Evolutionary conservation across 2,113 vertebrate species (phyloP).

Genomic region (Podiceps cristatus): DNA sequence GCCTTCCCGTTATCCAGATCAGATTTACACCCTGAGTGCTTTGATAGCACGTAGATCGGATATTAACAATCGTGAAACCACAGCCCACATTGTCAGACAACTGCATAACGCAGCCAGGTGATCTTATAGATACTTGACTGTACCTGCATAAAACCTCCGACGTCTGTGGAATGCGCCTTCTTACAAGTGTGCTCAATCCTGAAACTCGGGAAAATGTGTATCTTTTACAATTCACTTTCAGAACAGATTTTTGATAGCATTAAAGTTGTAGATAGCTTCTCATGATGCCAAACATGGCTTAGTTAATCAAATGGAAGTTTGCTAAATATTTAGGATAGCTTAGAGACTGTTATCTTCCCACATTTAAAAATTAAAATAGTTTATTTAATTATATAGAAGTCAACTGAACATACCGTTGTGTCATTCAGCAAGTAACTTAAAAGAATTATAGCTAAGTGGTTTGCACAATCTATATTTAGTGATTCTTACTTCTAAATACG

Average conservation of each 20-base stretch:
- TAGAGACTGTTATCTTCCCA: not conserved
- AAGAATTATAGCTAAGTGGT: slow-evolving; percentile 45
- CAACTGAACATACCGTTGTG: not conserved
- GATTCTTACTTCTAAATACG: slow-evolving; percentile 38
- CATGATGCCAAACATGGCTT: not conserved
- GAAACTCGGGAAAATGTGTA: not conserved
- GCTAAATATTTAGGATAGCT: slow-evolving; percentile 3
- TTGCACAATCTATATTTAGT: slow-evolving; percentile 41
- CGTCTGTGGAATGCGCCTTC: not conserved
- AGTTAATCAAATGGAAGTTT: not conserved
- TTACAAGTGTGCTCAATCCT: not conserved
- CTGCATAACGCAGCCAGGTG: slow-evolving; percentile 12
- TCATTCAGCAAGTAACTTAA: not conserved
- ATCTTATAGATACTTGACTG: not conserved
- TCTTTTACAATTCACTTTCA: not conserved
- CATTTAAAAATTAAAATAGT: slow-evolving; percentile 18
- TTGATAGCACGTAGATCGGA: not conserved
- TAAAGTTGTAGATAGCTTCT: not conserved
- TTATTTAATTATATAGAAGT: slow-evolving; percentile 30
- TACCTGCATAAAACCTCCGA: slow-evolving; percentile 11
- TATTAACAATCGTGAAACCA: not conserved
- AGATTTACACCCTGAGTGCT: not conserved
- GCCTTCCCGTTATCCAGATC: not conserved
- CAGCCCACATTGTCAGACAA: slow-evolving; percentile 45
- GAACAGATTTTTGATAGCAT: not conserved